Conservation (phyloP, 2,888 invertebrate species). For the Acrocyrtus sp. region DNA sequence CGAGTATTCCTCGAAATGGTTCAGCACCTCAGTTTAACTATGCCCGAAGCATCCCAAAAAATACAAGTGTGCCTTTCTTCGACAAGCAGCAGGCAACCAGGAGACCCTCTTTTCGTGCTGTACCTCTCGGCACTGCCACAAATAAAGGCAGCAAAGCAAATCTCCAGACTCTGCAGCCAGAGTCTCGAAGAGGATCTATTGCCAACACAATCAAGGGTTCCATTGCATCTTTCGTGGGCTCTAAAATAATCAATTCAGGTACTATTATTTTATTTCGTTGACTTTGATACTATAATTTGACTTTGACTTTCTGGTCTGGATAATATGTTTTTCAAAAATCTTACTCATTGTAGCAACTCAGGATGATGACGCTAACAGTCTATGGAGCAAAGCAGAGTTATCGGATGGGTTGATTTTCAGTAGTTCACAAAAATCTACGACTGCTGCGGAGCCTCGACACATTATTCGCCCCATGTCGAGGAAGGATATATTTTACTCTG, state of each 20-base stretch:
- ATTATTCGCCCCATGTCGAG: conserved; percentile 91
- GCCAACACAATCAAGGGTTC: conserved; percentile 45
- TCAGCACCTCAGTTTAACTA: conserved; percentile 62
- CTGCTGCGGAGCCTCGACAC: conserved; percentile 71
- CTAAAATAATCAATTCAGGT: conserved; percentile 51
- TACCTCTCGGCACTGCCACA: conserved; percentile 55
- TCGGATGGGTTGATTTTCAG: conserved; percentile 62
- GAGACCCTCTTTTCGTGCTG: conserved; percentile 60
- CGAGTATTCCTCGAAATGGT: conserved; percentile 63
- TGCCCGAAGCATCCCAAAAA: conserved; percentile 75
- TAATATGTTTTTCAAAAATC: too few relatives aligned
- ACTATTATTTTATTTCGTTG: not conserved
- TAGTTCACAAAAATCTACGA: conserved; percentile 56
- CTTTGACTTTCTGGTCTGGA: not conserved
- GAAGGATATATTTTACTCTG: conserved; percentile 98
- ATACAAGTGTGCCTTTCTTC: conserved; percentile 88
- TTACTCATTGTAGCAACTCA: conserved; percentile 51
- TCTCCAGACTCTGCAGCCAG: conserved; percentile 9
- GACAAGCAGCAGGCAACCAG: conserved; percentile 78
- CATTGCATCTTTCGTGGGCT: conserved; percentile 50
- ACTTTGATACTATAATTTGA: not conserved
- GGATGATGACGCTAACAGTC: conserved; percentile 61
- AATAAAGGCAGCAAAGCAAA: conserved; percentile 57
- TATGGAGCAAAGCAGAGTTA: conserved; percentile 64
- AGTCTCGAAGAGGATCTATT: conserved; percentile 50